These are phyloP conservation scores for Pteronura brasiliensis DNA, from an alignment of 2,113 vertebrate genomes.

Conservation along the genomic window DNA sequence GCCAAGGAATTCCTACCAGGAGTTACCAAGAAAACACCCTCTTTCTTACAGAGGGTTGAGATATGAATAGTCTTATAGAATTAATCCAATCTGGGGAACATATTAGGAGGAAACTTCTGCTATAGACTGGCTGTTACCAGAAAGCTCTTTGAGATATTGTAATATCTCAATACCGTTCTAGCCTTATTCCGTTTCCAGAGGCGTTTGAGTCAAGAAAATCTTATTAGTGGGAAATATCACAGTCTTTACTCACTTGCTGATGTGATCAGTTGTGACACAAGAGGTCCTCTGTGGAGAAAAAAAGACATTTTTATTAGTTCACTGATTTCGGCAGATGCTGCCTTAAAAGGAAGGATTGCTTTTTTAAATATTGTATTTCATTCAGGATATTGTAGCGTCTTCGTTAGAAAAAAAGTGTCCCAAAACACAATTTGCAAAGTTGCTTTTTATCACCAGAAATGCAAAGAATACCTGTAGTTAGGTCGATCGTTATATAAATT, in stretches of 20 bases:
- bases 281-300: not conserved
- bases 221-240: constrained; percentile 22
- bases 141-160: not conserved
- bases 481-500: not conserved
- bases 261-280: constrained; percentile 11
- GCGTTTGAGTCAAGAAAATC: constrained; percentile 17
- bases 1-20: constrained; percentile 63
- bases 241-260: constrained; percentile 24
- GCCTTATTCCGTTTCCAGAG: not conserved
- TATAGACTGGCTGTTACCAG: not conserved
- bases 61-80: constrained; percentile 25
- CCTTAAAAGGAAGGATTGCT: not conserved
- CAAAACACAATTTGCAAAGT: not conserved
- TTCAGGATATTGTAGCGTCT: not conserved
- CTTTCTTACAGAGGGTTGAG: not conserved
- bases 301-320: not conserved
- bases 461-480: not conserved
- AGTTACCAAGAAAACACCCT: constrained; percentile 56
- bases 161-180: not conserved
- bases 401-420: not conserved
- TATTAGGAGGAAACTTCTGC: not conserved
- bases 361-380: not conserved
- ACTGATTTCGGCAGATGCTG: not conserved
- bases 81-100: not conserved
- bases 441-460: not conserved